Evolutionary conservation across 1,140 invertebrate species (phyloP).

Genomic region (Temnothorax longispinosus): DNA sequence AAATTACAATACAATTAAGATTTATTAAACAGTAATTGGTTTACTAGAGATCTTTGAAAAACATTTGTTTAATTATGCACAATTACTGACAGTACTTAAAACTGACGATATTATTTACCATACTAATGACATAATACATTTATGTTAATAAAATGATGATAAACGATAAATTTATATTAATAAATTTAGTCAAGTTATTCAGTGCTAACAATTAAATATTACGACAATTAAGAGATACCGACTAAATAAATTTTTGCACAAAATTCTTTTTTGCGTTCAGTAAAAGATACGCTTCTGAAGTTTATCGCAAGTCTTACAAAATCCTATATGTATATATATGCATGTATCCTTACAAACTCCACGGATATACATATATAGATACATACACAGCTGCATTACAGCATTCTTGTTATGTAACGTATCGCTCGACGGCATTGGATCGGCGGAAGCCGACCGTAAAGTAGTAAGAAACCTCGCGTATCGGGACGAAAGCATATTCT

Average conservation of each 20-base stretch:
- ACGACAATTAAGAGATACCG: background rate
- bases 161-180: background rate
- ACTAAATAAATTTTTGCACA: background rate
- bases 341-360: background rate
- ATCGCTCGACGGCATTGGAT: constrained; percentile 4
- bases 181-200: background rate
- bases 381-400: background rate
- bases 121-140: background rate
- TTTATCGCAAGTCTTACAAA: constrained; percentile 19
- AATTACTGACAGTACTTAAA: background rate
- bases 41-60: background rate
- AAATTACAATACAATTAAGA: background rate
- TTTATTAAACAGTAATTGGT: constrained; percentile 10
- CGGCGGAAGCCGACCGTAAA: constrained; percentile 26
- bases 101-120: background rate
- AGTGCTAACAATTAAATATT: background rate
- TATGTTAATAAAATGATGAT: background rate
- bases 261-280: background rate
- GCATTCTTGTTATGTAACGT: constrained; percentile 41
- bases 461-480: constrained; percentile 26
- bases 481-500: constrained; percentile 21
- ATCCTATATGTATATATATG: constrained; percentile 16
- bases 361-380: background rate
- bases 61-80: background rate
- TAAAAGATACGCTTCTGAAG: constrained; percentile 16